phyloP scores from a whole-genome alignment of 2,888 invertebrate species.

The Baronia brevicornis region DNA sequence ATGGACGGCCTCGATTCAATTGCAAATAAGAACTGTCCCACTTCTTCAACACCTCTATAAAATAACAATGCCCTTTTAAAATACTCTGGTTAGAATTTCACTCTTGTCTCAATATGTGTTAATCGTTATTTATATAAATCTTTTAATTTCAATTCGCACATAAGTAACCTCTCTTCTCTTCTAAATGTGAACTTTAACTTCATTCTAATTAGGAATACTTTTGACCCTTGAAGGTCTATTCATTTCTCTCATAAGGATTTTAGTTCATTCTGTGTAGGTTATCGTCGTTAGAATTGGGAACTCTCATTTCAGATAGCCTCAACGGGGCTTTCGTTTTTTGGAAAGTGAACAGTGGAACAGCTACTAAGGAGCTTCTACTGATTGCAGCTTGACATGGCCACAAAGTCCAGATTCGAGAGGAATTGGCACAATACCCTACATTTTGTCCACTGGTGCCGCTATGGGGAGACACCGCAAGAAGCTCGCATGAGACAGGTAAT shows the following conservation, averaged over 20 bases:
- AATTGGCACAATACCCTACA: constrained; percentile 81
- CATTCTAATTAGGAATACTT: no score
- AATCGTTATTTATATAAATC: no score
- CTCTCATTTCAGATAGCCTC: constrained; percentile 73
- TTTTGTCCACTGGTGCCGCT: constrained; percentile 83
- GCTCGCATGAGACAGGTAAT: constrained; percentile 81
- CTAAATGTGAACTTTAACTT: no score
- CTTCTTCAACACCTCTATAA: no score
- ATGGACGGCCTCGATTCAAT: no score
- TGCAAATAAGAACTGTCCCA: no score
- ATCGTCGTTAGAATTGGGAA: constrained; percentile 68
- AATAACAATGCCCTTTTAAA: no score
- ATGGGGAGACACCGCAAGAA: constrained; percentile 80
- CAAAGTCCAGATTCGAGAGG: constrained; percentile 75
- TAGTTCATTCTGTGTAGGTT: constrained; percentile 26
- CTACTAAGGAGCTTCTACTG: constrained; percentile 74
- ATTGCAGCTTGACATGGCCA: constrained; percentile 76
- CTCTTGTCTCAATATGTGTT: no score
- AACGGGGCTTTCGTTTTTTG: constrained; percentile 62
- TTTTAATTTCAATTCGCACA: no score
- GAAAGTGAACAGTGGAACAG: constrained; percentile 58
- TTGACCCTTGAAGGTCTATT: constrained; percentile 1
- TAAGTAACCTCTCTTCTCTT: no score
- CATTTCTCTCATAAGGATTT: constrained; percentile 22
- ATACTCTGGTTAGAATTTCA: no score